Percentiles rank a stretch among this genome's conserved stretches.
Evolutionary conservation across 2,113 vertebrate species (phyloP).

Genomic region (Sialia sialis): DNA sequence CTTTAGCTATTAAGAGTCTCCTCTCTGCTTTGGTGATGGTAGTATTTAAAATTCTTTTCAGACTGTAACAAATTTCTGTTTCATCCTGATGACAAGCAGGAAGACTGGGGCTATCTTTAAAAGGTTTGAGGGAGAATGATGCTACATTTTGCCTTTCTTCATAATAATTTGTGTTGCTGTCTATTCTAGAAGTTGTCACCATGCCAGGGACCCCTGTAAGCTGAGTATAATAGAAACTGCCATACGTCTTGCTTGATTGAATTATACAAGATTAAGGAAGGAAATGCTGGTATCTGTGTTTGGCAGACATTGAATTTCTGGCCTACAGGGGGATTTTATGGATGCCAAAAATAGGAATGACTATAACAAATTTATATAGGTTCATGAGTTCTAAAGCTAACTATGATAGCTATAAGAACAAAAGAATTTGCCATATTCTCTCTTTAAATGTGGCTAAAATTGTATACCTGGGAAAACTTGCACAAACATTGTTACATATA

Average conservation of each 20-base stretch:
- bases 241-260: background rate
- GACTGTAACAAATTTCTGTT: background rate
- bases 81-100: background rate
- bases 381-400: background rate
- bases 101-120: background rate
- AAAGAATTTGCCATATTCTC: background rate
- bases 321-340: background rate
- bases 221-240: background rate
- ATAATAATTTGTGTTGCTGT: background rate
- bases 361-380: background rate
- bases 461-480: background rate
- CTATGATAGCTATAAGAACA: background rate
- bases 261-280: background rate
- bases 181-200: background rate
- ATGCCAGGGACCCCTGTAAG: background rate
- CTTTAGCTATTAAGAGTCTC: background rate
- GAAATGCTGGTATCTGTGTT: background rate
- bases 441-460: background rate
- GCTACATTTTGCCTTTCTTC: background rate
- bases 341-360: background rate
- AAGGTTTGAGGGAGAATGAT: background rate
- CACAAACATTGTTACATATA: background rate
- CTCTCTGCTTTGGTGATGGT: background rate
- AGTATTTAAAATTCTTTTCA: background rate
- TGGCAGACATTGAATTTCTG: background rate